Evolutionary conservation across 2,888 invertebrate species (phyloP).

Genomic region (Drosophila kuntzei): DNA sequence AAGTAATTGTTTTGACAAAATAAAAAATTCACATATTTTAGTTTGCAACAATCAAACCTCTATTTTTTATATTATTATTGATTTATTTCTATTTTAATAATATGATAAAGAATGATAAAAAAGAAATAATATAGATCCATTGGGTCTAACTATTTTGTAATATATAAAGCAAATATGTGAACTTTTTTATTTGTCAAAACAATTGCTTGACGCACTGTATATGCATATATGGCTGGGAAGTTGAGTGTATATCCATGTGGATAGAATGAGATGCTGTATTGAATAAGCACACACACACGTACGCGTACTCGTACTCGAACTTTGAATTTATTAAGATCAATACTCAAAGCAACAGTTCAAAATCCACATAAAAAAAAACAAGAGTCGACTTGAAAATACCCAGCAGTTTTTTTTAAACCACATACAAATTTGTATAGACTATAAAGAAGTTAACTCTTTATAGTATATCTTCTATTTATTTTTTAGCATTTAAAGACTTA

Average conservation of each 20-base stretch:
- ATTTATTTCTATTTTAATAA: too few species aligned
- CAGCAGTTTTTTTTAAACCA: neutral
- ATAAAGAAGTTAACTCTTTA: neutral
- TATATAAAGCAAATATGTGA: neutral
- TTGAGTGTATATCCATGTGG: conserved; percentile 20
- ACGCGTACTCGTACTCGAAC: conserved; percentile 40
- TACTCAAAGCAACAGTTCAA: conserved; percentile 37
- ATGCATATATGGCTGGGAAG: conserved; percentile 30
- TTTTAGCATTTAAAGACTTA: neutral
- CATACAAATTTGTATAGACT: neutral
- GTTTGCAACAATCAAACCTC: too few species aligned
- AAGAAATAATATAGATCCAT: neutral
- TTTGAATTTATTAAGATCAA: conserved; percentile 69
- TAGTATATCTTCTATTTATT: neutral
- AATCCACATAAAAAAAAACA: conserved; percentile 9
- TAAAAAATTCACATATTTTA: neutral
- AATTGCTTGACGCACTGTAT: conserved; percentile 20
- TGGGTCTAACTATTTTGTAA: too few species aligned
- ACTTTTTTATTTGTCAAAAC: neutral
- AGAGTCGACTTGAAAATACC: conserved; percentile 22
- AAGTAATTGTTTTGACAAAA: neutral
- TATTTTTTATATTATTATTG: too few species aligned
- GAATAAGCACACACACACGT: conserved; percentile 35
- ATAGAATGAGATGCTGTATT: conserved; percentile 53
- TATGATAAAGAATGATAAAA: too few species aligned